Percentiles rank a stretch among this genome's conserved stretches.
These are phyloP conservation scores for Valencia hispanica DNA, from an alignment of 2,797 vertebrate species.

Conservation along the genomic window DNA sequence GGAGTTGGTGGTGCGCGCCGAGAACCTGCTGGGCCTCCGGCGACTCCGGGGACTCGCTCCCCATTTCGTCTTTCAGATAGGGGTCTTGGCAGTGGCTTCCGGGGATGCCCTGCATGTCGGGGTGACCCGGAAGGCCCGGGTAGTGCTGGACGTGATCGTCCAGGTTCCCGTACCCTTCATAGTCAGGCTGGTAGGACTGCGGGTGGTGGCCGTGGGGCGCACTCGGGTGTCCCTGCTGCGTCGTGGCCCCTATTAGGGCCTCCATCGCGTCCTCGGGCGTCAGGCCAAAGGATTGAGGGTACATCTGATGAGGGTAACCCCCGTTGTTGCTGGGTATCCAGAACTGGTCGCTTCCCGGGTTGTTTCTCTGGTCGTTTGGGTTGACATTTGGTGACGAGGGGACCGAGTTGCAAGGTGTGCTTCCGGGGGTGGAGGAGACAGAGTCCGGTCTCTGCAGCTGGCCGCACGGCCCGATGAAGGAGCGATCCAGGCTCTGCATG, in stretches of 20 bases:
- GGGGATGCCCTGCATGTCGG: slow-evolving; percentile 78
- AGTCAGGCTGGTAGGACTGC: slow-evolving; percentile 86
- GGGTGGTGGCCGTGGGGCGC: slow-evolving; percentile 80
- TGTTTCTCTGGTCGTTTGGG: slow-evolving; percentile 90
- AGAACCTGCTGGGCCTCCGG: slow-evolving; percentile 87
- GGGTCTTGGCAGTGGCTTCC: slow-evolving; percentile 76
- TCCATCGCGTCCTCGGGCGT: slow-evolving; percentile 96
- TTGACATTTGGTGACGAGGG: slow-evolving; percentile 96
- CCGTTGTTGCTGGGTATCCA: slow-evolving; percentile 93
- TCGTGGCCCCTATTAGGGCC: slow-evolving; percentile 88
- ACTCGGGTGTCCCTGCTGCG: slow-evolving; percentile 83
- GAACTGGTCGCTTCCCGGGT: slow-evolving; percentile 90
- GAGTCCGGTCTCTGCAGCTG: slow-evolving; percentile 93
- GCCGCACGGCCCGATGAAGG: slow-evolving; percentile 89
- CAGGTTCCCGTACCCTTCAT: slow-evolving; percentile 88
- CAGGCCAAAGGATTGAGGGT: slow-evolving; percentile 92
- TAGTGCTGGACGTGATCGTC: slow-evolving; percentile 87
- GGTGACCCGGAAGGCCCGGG: slow-evolving; percentile 84
- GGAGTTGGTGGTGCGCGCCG: slow-evolving; percentile 79
- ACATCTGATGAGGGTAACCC: slow-evolving; percentile 90
- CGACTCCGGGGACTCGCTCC: slow-evolving; percentile 83
- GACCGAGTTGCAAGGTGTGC: slow-evolving; percentile 96
- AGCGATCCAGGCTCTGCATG: slow-evolving; percentile 87
- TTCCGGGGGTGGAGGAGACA: slow-evolving; percentile 93
- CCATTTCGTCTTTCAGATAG: slow-evolving; percentile 87